phyloP scores from a whole-genome alignment of 1,140 invertebrate species.

The Macrobrachium rosenbergii region DNA sequence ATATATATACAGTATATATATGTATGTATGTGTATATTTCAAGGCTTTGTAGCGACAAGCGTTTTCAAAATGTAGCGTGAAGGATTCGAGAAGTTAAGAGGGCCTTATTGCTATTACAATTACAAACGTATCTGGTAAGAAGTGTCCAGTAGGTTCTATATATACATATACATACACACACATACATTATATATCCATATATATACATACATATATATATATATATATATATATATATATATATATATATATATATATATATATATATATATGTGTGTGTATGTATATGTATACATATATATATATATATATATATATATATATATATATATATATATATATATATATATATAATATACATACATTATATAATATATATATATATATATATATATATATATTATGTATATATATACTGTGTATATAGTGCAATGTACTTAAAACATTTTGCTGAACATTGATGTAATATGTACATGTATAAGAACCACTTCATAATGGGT shows the following conservation, averaged over 20 bases:
- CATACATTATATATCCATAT: no score
- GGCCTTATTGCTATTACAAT: no score
- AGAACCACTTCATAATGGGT: no score
- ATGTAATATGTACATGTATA: no score
- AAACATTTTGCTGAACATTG: no score
- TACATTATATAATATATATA: conserved; percentile 1
- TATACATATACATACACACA: not conserved
- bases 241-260: conserved; percentile 5
- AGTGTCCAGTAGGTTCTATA: not conserved
- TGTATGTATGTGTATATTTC: no score
- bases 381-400: conserved; percentile 20
- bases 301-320: conserved; percentile 8
- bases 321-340: conserved; percentile 17
- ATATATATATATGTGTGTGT: not conserved
- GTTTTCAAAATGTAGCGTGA: no score
- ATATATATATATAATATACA: not conserved
- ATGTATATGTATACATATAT: not conserved
- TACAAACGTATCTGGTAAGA: no score
- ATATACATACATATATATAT: conserved; percentile 3
- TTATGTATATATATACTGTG: not conserved
- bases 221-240: conserved; percentile 19
- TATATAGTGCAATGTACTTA: no score
- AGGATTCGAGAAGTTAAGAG: no score
- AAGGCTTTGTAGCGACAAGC: no score
- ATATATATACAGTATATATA: no score